Evolutionary conservation across 2,888 invertebrate species (phyloP), one percentile per base, ranked within the genome.

Genomic region (Pterostichus madidus): DNA sequence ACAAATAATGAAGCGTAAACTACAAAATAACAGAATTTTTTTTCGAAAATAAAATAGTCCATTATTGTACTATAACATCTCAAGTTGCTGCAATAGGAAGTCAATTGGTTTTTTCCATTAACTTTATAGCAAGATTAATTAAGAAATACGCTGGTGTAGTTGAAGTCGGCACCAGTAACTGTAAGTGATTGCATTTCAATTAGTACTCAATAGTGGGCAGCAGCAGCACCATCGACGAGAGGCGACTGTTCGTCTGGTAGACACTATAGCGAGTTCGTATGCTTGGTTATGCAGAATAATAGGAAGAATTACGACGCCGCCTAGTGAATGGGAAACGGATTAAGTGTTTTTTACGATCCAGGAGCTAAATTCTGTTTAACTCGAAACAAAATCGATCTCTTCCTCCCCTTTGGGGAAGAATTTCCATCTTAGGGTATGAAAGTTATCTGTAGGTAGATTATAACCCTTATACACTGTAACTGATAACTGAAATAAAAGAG

Each of bases 111-210:
- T 77, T 56, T 77, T 13, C 77, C 39, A 59, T 77, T 77, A 77
- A 53, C 24, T 77, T 5, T 56, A 49, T 15, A 56, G 77, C 15
- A 77, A 59, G 77, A 53, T 56, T 77, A 77, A 77, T 77, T 53
- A 77, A 56, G 53, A 77, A 53, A 31, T 56, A 77, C 77, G 39
- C 32, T 46, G 49, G 11, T n/a, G 32, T 11, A 53, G 76, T n/a
- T 17, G 44, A 15, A 39, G 8, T 24, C n/a, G 39, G 52, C 75
- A 24, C 15, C n/a, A 17, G 75, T 68, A 52, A 75, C 75, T 75
- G 75, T 75, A 75, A 77, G 56, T 77, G 77, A 77, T 77, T 77
- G 56, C 77, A 77, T 77, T 52, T 77, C 77, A 77, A 75, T 75
- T 75, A 75, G 52, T 39, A 39, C 39, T 39, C 39, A 39, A 39